phyloP scores from a whole-genome alignment of 2,113 vertebrate species.

The Osmerus mordax region DNA sequence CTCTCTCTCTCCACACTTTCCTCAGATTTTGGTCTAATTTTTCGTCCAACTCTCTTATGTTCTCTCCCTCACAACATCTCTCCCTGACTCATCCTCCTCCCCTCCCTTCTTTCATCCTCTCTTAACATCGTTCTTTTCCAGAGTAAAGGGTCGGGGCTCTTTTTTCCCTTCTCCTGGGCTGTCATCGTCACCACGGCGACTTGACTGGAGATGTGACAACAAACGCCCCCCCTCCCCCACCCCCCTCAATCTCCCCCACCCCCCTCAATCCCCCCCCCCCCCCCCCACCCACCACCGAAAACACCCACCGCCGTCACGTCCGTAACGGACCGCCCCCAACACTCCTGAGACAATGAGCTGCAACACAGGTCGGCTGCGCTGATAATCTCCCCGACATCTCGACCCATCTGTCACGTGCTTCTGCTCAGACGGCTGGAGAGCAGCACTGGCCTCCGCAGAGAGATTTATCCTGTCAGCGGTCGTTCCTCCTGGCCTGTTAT shows the following conservation, averaged over 20 bases:
- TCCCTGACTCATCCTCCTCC: not conserved
- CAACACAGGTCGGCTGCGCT: slow-evolving; percentile 29
- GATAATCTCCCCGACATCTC: slow-evolving; percentile 46
- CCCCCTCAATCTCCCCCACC: too few species aligned
- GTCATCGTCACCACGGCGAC: slow-evolving; percentile 27
- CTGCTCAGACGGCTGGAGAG: too few species aligned
- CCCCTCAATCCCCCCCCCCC: too few species aligned
- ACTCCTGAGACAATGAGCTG: slow-evolving; percentile 20
- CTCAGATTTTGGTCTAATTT: not conserved
- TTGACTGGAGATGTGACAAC: slow-evolving; percentile 13
- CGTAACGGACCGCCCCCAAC: slow-evolving; percentile 20
- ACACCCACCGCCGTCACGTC: slow-evolving; percentile 18
- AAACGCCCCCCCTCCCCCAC: slow-evolving; percentile 22
- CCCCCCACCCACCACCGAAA: too few species aligned
- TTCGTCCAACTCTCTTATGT: not conserved
- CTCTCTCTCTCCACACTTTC: not conserved
- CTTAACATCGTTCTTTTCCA: too few species aligned
- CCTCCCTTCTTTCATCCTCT: not conserved
- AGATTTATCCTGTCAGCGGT: not conserved
- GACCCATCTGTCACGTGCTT: slow-evolving; percentile 35
- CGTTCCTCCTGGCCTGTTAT: too few species aligned
- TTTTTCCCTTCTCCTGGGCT: not conserved
- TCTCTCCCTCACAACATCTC: not conserved
- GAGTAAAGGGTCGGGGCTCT: too few species aligned
- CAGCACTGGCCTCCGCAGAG: too few species aligned